Evolutionary conservation across 37 sponge, comb jelly and placozoan genomes (phyloP), one percentile per base, ranked within the genome.

Genomic region (Oopsacas minuta): DNA sequence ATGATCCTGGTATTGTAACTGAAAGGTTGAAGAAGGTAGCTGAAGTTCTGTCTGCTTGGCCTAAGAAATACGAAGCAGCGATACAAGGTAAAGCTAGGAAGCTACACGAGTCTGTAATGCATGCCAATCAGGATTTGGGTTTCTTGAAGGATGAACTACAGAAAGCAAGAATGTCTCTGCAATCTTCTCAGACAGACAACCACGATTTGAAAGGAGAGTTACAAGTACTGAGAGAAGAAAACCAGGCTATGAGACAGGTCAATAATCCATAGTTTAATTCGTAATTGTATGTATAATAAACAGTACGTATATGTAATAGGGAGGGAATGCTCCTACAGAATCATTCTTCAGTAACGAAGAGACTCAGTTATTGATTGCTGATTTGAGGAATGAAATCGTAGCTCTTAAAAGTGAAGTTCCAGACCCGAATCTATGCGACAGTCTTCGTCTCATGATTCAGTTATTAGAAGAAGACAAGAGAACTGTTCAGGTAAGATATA

Each of bases 361-460:
- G 30, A 61, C 75, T 3, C 75, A 61, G 30, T 34, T 61, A 3
- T 34, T 61, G 75, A 61, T 61, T 61, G 75, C 75, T 3, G 75
- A 61, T n/a, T 12, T 61, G 30, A 61, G 75, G 75, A 61, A 34
- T 61, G 32, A 61, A 34, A 61, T 61, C 28, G 75, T 12, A 12
- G 28, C 22, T 3, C 75, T 61, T 5, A 61, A 61, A 34, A 32
- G 32, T 3, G 75, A 61, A 34, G 75, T 61, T 34, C 75, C 75
- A 12, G 75, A 61, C 30, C 75, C 75, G 30, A 61, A 61, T n/a
- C 30, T 61, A 25, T 25, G 20, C 75, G 75, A 61, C 32, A 25
- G 28, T 61, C 75, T 61, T 34, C 75, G 75, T n/a, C 75, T 61
- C 75, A 61, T 61, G 30, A 61, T n/a, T 61, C 7, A 61, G 75